A percentile compares a stretch with the other conserved stretches of the same genome.
These are phyloP conservation scores for Philereme vetulata DNA, from an alignment of 2,888 invertebrate species.

Conservation along the genomic window DNA sequence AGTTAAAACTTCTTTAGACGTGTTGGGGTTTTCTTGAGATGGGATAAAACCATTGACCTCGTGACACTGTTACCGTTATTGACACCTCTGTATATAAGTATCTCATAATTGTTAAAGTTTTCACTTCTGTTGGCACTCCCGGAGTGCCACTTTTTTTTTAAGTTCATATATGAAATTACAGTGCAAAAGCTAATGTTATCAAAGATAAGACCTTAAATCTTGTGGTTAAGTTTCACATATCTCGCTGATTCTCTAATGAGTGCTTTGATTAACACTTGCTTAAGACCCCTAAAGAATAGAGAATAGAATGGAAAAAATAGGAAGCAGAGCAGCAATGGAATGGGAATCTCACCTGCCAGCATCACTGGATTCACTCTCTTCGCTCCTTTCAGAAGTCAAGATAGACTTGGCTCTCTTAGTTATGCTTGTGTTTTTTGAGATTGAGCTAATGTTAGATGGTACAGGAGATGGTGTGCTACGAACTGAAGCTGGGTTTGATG, in stretches of 20 bases:
- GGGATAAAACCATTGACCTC: too few relatives aligned
- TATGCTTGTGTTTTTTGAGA: constrained; percentile 84
- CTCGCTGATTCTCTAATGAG: neutral
- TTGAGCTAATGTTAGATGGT: constrained; percentile 88
- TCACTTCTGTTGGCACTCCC: too few relatives aligned
- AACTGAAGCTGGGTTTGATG: constrained; percentile 87
- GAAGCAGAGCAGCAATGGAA: constrained; percentile 16
- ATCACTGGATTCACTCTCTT: constrained; percentile 88
- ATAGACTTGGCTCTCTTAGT: constrained; percentile 88
- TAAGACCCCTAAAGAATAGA: neutral
- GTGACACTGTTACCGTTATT: too few relatives aligned
- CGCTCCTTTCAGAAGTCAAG: constrained; percentile 86
- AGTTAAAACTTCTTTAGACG: too few relatives aligned
- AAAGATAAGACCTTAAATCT: neutral
- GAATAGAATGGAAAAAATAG: neutral
- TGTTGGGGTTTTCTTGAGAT: too few relatives aligned
- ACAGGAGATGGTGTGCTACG: constrained; percentile 90
- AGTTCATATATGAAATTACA: too few relatives aligned
- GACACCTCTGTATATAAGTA: too few relatives aligned
- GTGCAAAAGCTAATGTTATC: too few relatives aligned
- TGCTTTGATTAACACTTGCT: neutral
- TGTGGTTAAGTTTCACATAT: neutral
- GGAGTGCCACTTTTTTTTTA: too few relatives aligned
- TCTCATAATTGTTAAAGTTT: too few relatives aligned
- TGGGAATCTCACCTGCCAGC: constrained; percentile 68